phyloP scores from a whole-genome alignment of 2,797 vertebrate species.

The Pangasius krempfi region DNA sequence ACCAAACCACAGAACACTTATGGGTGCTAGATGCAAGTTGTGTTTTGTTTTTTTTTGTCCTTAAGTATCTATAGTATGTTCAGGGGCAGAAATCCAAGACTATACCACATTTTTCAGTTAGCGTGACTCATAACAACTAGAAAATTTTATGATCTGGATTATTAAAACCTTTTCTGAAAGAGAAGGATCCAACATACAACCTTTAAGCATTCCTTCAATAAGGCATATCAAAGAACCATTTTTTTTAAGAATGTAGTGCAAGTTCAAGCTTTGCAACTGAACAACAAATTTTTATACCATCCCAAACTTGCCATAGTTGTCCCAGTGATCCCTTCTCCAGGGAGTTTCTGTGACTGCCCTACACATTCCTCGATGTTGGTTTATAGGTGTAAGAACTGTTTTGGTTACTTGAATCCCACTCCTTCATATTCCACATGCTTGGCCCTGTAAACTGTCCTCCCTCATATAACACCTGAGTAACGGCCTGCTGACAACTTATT shows the following conservation, averaged over 20 bases:
- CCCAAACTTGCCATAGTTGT: background rate
- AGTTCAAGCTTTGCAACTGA: background rate
- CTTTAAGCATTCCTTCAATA: background rate
- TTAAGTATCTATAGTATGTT: background rate
- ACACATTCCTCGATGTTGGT: background rate
- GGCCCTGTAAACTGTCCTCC: conserved; percentile 74
- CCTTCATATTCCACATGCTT: conserved; percentile 55
- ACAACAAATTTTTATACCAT: background rate
- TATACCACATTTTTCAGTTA: background rate
- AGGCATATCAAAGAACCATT: background rate
- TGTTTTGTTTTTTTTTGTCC: background rate
- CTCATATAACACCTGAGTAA: conserved; percentile 70
- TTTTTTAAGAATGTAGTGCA: background rate
- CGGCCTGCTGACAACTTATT: conserved; percentile 76
- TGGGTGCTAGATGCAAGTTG: background rate
- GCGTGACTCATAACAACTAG: background rate
- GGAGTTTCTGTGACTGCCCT: background rate
- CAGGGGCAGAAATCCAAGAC: background rate
- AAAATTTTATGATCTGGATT: background rate
- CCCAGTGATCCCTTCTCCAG: background rate
- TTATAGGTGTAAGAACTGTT: conserved; percentile 36
- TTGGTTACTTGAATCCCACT: conserved; percentile 55
- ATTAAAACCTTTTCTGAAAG: background rate
- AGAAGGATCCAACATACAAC: background rate
- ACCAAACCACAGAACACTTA: background rate